phyloP scores from a whole-genome alignment of 2,113 vertebrate species.

The Protobothrops flavoviridis region DNA sequence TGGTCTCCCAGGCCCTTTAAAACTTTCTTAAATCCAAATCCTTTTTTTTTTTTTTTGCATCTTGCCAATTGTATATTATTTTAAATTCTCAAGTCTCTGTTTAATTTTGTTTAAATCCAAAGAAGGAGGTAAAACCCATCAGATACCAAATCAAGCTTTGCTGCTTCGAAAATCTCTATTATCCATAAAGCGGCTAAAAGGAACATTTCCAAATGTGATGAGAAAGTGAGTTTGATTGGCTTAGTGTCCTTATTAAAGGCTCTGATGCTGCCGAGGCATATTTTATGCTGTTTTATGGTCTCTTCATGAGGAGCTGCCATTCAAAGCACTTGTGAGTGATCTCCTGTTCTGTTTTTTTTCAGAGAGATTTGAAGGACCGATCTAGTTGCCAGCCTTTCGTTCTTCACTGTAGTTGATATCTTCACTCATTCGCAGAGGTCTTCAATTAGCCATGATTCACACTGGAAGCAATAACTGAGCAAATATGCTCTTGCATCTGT shows the following conservation, averaged over 20 bases:
- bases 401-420: background rate
- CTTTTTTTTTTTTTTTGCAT: background rate
- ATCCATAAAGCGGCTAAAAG: background rate
- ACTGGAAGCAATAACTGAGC: background rate
- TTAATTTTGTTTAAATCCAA: background rate
- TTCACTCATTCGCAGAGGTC: background rate
- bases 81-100: background rate
- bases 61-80: background rate
- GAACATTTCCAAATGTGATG: background rate
- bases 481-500: background rate
- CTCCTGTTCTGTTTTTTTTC: background rate
- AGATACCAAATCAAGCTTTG: background rate
- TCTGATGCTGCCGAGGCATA: background rate
- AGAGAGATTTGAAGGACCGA: background rate
- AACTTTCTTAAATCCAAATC: background rate
- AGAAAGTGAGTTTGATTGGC: background rate
- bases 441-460: background rate
- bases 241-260: background rate
- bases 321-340: background rate
- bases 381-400: background rate
- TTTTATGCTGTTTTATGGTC: background rate
- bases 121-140: background rate
- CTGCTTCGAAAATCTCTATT: background rate
- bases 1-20: background rate
- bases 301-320: background rate